Conservation (phyloP, 2,113 vertebrate genomes). For the Etheostoma cragini region DNA sequence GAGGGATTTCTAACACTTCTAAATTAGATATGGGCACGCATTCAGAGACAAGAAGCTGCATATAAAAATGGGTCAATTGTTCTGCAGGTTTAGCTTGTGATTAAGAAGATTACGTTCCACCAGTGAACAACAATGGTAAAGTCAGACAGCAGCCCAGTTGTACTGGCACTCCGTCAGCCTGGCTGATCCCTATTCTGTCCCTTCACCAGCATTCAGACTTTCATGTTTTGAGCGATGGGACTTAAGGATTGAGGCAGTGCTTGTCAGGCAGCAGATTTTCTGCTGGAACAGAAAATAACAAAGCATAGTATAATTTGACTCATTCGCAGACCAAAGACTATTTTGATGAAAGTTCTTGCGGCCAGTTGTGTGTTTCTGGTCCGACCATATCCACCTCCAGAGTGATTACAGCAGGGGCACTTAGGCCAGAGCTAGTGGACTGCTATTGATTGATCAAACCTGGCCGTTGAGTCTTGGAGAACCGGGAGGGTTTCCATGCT, state of each 20-base stretch:
- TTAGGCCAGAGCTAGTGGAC: constrained; percentile 65
- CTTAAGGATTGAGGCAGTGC: constrained; percentile 51
- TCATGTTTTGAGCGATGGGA: constrained; percentile 68
- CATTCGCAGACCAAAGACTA: constrained; percentile 60
- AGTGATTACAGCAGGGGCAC: constrained; percentile 77
- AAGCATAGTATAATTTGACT: constrained; percentile 68
- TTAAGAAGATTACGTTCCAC: constrained; percentile 79
- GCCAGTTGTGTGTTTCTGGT: constrained; percentile 36
- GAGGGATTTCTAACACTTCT: constrained; percentile 75
- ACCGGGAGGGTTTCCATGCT: constrained; percentile 53
- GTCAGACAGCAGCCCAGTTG: constrained; percentile 71
- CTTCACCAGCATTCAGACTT: constrained; percentile 64
- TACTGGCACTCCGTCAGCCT: constrained; percentile 63
- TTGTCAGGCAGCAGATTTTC: constrained; percentile 62
- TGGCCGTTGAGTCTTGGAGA: constrained; percentile 67
- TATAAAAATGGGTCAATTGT: constrained; percentile 82
- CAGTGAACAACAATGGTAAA: constrained; percentile 73
- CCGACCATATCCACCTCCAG: constrained; percentile 44
- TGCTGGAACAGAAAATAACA: constrained; percentile 61
- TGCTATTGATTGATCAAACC: constrained; percentile 80
- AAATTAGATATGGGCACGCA: constrained; percentile 78
- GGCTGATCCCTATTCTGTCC: constrained; percentile 68
- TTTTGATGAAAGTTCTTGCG: constrained; percentile 65
- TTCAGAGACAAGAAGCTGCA: constrained; percentile 72
- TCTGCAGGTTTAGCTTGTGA: constrained; percentile 78